Conservation (phyloP, 2,113 vertebrate species). For the Ceyx cyanopectus region DNA sequence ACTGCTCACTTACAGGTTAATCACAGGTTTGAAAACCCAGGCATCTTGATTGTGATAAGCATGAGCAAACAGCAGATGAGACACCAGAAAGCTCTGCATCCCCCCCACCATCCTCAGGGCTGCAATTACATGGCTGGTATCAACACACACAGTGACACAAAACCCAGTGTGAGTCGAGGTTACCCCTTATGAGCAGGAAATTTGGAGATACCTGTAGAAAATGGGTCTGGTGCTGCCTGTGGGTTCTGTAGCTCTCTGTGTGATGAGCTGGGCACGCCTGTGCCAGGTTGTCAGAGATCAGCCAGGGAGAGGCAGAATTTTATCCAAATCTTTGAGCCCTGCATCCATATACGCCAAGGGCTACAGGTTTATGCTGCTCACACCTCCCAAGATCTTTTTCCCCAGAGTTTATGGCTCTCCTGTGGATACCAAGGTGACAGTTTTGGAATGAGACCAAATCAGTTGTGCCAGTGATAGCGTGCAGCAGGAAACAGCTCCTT, state of each 20-base stretch:
- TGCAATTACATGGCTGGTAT: background rate
- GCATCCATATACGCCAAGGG: accelerated
- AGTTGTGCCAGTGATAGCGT: accelerated
- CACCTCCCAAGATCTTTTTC: background rate
- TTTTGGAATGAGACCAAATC: background rate
- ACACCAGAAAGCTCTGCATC: background rate
- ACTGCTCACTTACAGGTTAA: background rate
- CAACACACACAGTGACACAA: background rate
- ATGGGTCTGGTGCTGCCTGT: accelerated
- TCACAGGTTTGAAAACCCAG: background rate
- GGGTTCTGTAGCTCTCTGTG: accelerated
- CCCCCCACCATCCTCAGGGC: background rate
- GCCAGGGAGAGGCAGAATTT: accelerated
- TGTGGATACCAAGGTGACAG: background rate
- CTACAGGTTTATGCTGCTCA: background rate
- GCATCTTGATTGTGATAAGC: background rate
- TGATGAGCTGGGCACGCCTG: accelerated
- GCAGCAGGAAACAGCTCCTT: background rate
- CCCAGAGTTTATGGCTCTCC: background rate
- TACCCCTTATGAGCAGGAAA: background rate
- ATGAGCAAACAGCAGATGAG: background rate
- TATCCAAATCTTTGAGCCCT: background rate
- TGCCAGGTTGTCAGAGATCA: background rate
- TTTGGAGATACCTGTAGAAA: background rate
- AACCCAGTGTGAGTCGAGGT: accelerated